phyloP scores from a whole-genome alignment of 2,113 vertebrate genomes.

The Sapajus apella region DNA sequence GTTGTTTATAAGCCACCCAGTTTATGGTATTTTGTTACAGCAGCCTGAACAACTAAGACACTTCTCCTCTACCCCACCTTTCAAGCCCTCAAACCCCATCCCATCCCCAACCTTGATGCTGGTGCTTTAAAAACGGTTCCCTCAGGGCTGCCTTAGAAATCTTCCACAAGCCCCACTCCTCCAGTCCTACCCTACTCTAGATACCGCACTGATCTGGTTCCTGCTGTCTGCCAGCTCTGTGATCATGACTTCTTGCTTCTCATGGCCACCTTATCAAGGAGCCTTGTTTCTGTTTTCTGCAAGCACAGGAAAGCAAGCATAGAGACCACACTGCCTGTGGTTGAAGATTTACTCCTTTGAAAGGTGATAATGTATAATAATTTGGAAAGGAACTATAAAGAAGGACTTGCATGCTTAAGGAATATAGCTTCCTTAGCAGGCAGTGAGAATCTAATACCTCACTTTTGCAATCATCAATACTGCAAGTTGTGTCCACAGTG shows the following conservation, averaged over 20 bases:
- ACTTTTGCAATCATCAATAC: neutral
- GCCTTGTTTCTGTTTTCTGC: neutral
- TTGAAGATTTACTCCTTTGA: neutral
- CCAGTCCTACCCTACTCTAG: neutral
- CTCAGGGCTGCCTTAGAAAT: neutral
- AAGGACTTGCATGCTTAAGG: neutral
- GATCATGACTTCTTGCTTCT: neutral
- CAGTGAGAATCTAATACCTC: neutral
- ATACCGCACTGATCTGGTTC: neutral
- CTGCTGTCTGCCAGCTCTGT: neutral
- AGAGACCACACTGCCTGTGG: neutral
- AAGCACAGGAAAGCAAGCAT: neutral
- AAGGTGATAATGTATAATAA: neutral
- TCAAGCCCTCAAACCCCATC: neutral
- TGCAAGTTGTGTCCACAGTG: neutral
- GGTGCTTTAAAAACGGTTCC: neutral
- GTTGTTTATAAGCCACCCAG: neutral
- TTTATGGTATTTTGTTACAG: neutral
- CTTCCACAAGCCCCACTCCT: neutral
- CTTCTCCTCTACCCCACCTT: no score
- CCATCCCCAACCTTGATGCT: neutral
- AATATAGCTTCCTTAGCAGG: neutral
- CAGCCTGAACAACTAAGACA: neutral
- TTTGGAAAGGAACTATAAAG: neutral
- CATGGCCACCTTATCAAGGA: neutral